Evolutionary conservation across 2,888 invertebrate genomes (phyloP), one percentile per base, ranked within the genome.

Genomic region (Chymomyza fuscimana): DNA sequence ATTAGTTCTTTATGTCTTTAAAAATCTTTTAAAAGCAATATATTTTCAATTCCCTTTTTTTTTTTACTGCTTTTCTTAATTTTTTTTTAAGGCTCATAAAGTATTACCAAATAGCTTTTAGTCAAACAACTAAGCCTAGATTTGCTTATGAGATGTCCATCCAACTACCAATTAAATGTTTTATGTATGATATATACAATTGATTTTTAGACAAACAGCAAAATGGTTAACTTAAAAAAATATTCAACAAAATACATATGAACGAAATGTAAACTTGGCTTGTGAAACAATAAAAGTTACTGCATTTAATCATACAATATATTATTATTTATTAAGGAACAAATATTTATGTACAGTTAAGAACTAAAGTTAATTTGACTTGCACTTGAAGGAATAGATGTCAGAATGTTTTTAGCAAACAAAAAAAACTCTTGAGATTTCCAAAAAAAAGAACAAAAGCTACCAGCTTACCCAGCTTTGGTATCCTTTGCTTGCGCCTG

Each of bases 381-480:
- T 74, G 71, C 68, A 73, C 69, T 75, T 71, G 12, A 12, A 12
- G 40, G 4, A 46, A 46, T 6, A 46, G 40, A 46, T 46, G 12
- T 12, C 10, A 46, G 40, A 12, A 46, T 46, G 40, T 60, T n/a
- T 40, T 5, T 32, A 4, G 32, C 32, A 32, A 32, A 46, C 40
- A 46, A 46, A 46, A 12, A 12, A 46, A 76, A 65, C 36, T 22
- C 65, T 73, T 61, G 64, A 79, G 67, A 80, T 72, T 84, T 72
- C 66, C 63, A 65, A 62, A 69, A 65, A 32, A 32, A 9, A 32
- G 3, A 81, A 68, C 66, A 69, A 54, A 61, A 67, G 72, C 72
- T 36, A 46, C 82, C 77, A 61, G 74, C 91, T 91, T 90, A 91
- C 91, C 91, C 85, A 78, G 73, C 83, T 86, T 91, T 91, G 65